Evolutionary conservation across 2,888 invertebrate genomes (phyloP), one percentile per base, ranked within the genome.

Genomic region (Apoderus coryli): DNA sequence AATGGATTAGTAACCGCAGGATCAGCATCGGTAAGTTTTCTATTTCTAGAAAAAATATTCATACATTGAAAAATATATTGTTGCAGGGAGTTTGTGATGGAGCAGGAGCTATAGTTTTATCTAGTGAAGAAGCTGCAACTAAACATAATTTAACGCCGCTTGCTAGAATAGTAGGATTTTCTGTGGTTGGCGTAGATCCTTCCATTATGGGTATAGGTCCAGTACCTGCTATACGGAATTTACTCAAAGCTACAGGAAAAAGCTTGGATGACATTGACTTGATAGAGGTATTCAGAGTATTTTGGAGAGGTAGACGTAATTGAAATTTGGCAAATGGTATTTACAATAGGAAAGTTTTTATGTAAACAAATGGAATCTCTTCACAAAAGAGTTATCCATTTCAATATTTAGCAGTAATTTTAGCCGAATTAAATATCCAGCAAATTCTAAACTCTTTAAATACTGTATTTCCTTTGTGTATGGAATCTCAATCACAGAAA

Each of bases 141-240:
- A 59, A 76, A 44, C 64, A 80, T 47, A 76, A 74, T 41, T 64
- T 95, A 27, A 85, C 74, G 49, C 96, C 96, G 0, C 61, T 98
- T 32, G 96, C 93, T 1, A 72, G 93, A 35, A 64, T 98, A 11
- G 78, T 88, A 5, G 90, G 81, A 22, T 98, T 88, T 63, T 76
- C 85, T n/a, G 69, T 78, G 45, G 85, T 92, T 38, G 93, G 93
- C 31, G 93, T 93, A 25, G 95, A 95, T 46, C 98, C 98, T 24
- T 77, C 76, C 51, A 90, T 98, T 48, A 98, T 98, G 96, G 96
- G 95, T 31, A 80, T 93, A 44, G 95, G 95, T 0, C 96, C 96
- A 3, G 92, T 85, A 11, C 82, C 90, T 1, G 92, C 98, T 11
- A 95, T 96, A 29, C 69, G 76, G 49, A 79, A 79, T 52, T 66